Evolutionary conservation across 2,797 vertebrate genomes (phyloP), one percentile per base, ranked within the genome.

Genomic region (Crenichthys baileyi): DNA sequence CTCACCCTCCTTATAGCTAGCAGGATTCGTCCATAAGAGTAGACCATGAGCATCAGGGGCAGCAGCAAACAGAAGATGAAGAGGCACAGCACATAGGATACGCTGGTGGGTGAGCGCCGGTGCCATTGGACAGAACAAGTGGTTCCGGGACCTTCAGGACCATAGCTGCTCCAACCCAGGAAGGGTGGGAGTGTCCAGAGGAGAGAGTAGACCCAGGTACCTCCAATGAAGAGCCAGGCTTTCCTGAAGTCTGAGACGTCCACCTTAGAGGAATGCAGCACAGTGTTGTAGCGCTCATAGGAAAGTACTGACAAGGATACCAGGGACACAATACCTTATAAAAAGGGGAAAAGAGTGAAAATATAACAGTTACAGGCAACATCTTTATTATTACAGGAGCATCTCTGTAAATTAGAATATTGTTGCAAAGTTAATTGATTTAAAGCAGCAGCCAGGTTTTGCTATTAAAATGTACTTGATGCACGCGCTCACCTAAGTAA

Each of bases 111-210:
- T 1, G 96, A 94, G 36, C 88, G 95, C 63, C 85, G 91, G 83
- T 95, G 92, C 96, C 96, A 97, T 88, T 96, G 96, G 76, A 97
- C 90, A 0, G 96, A 96, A 36, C 96, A 96, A 0, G 89, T 95
- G 68, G 95, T 95, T 5, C 96, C 96, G 8, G 94, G 78, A n/a
- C 95, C 96, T 85, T 97, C 96, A 0, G 93, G 96, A 11, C 95
- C 94, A 0, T 96, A 96, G 88, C 93, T 96, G 86, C 95, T 96
- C 96, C 96, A 97, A 50, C 96, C 95, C 63, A 96, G 87, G 29
- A 96, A 83, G 0, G 94, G 95, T 0, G 95, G 95, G 6, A 92
- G 7, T 0, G 95, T 95, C 96, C 96, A 97, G 31, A 93, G 1
- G 73, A 97, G 87, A 2, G 95, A 95, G 84, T 96, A 96, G 0